These are phyloP conservation scores for Operophtera brumata DNA, from an alignment of 2,888 invertebrate species.

Conservation along the genomic window DNA sequence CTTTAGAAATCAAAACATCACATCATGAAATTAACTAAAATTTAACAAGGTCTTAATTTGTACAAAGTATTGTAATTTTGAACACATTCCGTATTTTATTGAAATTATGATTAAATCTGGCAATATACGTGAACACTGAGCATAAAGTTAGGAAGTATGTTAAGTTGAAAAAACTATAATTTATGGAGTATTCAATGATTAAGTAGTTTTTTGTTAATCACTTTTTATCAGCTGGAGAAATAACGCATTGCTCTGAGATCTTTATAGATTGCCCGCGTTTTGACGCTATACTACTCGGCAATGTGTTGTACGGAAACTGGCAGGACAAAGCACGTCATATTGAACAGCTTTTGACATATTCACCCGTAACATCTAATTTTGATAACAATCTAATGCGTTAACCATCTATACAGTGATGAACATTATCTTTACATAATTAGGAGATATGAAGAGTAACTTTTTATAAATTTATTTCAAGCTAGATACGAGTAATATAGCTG, in stretches of 20 bases:
- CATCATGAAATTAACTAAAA: slow-evolving; percentile 38
- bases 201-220: too few relatives aligned
- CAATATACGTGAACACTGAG: neutral
- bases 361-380: slow-evolving; percentile 62
- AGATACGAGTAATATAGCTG: slow-evolving; percentile 14
- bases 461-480: slow-evolving; percentile 17
- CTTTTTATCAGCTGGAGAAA: too few relatives aligned
- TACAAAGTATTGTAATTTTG: slow-evolving; percentile 46
- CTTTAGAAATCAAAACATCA: slow-evolving; percentile 50
- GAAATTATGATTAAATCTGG: neutral
- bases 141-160: neutral
- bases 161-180: too few relatives aligned
- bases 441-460: slow-evolving; percentile 11
- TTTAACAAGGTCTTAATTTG: slow-evolving; percentile 37
- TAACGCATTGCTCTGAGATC: neutral
- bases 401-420: slow-evolving; percentile 50
- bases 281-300: neutral
- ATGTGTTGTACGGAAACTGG: neutral
- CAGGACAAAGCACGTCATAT: slow-evolving; percentile 52
- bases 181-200: too few relatives aligned
- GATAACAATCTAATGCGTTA: slow-evolving; percentile 65
- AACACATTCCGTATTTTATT: neutral
- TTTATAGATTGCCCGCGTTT: neutral
- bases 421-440: slow-evolving; percentile 8
- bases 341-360: slow-evolving; percentile 59